These are phyloP conservation scores for Tichodroma muraria DNA, from an alignment of 2,113 vertebrate genomes.

Conservation along the genomic window DNA sequence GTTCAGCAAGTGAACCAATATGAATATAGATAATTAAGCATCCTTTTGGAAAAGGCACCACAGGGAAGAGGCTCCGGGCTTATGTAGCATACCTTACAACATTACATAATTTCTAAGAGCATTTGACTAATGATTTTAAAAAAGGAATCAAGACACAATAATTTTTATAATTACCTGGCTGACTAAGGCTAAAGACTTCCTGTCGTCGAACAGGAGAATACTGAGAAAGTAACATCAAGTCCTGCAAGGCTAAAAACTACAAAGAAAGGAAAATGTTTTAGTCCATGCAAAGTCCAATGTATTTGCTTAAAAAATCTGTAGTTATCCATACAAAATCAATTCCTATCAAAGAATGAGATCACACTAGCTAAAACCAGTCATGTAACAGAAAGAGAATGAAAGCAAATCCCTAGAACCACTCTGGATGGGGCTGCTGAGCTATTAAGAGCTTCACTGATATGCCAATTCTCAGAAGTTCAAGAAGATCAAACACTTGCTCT, in stretches of 20 bases:
- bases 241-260: constrained; percentile 94
- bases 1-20: background rate
- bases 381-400: background rate
- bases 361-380: background rate
- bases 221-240: constrained; percentile 89
- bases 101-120: background rate
- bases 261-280: background rate
- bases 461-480: background rate
- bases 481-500: background rate
- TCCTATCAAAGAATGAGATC: background rate
- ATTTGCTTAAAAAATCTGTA: background rate
- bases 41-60: background rate
- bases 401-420: background rate
- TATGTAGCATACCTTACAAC: background rate
- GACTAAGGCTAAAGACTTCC: constrained; percentile 95
- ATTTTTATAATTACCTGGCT: constrained; percentile 80
- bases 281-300: background rate
- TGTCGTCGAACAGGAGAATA: constrained; percentile 84
- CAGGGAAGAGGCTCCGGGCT: background rate
- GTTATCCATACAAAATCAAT: background rate
- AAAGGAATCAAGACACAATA: background rate
- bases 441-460: background rate
- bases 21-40: background rate
- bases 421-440: background rate
- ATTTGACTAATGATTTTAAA: background rate